A percentile compares a stretch with the other conserved stretches of the same genome.
These are phyloP conservation scores for Epinephelus awoara DNA, from an alignment of 2,797 vertebrate genomes.

Conservation along the genomic window DNA sequence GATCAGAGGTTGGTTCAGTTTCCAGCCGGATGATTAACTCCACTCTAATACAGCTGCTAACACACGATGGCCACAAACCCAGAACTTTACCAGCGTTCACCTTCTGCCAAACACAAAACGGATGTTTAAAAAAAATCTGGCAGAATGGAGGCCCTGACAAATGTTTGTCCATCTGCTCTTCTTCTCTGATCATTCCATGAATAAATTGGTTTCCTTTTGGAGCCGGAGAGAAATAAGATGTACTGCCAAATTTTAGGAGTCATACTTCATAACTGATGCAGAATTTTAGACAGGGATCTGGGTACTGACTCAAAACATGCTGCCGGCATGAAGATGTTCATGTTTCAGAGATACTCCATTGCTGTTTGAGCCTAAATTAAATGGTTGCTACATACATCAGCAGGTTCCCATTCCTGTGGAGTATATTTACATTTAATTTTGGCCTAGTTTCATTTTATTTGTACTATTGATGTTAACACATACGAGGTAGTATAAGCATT, in stretches of 20 bases:
- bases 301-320: not conserved
- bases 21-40: not conserved
- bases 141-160: conserved; percentile 2
- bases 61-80: rapidly evolving
- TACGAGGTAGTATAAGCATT: not conserved
- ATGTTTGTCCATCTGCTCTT: conserved; percentile 48
- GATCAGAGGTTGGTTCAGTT: not conserved
- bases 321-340: not conserved
- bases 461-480: not conserved
- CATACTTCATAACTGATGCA: not conserved
- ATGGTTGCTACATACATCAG: not conserved
- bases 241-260: not conserved
- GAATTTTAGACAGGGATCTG: not conserved
- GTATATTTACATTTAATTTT: not conserved
- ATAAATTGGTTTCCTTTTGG: conserved; percentile 25
- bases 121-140: not conserved
- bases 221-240: not conserved
- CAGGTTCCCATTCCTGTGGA: not conserved
- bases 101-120: conserved; percentile 16
- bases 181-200: not conserved
- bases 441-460: not conserved
- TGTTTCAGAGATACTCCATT: not conserved
- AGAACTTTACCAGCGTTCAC: not conserved
- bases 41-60: not conserved
- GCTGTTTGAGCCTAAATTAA: not conserved